phyloP scores from a whole-genome alignment of 2,797 vertebrate species.

The Centropyge bicolor region DNA sequence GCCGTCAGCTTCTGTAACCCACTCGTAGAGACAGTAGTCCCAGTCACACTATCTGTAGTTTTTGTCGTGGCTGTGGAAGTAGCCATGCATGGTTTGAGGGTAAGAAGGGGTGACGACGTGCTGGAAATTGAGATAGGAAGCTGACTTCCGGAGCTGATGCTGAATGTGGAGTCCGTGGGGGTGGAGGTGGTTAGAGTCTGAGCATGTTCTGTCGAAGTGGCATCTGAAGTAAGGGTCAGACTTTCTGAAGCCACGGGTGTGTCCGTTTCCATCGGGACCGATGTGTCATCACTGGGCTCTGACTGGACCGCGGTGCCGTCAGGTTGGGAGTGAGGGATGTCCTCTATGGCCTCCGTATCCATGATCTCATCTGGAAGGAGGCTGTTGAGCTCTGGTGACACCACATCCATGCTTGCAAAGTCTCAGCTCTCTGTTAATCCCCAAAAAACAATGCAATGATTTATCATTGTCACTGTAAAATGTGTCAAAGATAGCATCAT shows the following conservation, averaged over 20 bases:
- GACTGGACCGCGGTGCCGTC: slow-evolving; percentile 73
- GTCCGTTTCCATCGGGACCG: slow-evolving; percentile 97
- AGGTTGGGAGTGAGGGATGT: slow-evolving; percentile 82
- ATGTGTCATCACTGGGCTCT: slow-evolving; percentile 86
- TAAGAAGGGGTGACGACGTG: slow-evolving; percentile 58
- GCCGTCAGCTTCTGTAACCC: slow-evolving; percentile 90
- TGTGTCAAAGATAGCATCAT: background rate
- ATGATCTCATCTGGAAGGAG: slow-evolving; percentile 99
- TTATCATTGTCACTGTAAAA: background rate
- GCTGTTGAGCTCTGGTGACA: slow-evolving; percentile 97
- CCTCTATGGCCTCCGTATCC: slow-evolving; percentile 94
- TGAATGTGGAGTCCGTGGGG: slow-evolving; percentile 67
- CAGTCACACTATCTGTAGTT: slow-evolving; percentile 75
- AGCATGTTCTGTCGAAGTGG: slow-evolving; percentile 48
- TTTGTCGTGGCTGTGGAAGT: slow-evolving; percentile 78
- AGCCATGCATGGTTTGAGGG: slow-evolving; percentile 78
- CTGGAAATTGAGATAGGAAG: slow-evolving; percentile 82
- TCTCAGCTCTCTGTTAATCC: slow-evolving; percentile 72
- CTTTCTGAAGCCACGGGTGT: slow-evolving; percentile 84
- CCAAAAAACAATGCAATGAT: slow-evolving; percentile 21
- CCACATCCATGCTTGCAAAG: slow-evolving; percentile 92
- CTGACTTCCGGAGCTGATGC: slow-evolving; percentile 67
- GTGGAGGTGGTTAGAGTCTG: slow-evolving; percentile 67
- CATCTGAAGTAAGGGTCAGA: slow-evolving; percentile 77
- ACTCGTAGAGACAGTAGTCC: slow-evolving; percentile 67